Base-by-base conservation (phyloP, 2,888 invertebrate species). In the Habrosyne pyritoides region DNA sequence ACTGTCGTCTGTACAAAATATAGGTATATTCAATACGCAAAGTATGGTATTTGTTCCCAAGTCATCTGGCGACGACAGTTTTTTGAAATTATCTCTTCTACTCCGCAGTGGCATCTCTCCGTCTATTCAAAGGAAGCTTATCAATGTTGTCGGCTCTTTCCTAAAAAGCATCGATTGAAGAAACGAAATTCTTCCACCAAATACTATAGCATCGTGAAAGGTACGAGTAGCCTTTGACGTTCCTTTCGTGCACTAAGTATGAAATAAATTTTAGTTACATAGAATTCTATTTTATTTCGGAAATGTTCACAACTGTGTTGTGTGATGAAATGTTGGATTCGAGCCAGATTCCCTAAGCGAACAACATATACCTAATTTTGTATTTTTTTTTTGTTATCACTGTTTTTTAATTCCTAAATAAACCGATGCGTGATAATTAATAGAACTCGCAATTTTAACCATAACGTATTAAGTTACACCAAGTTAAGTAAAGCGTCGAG, bases 61-160 rank as follows among this genome's bases (percentile, higher is more conserved):
- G 33, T n/a, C 28, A 28, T 28, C 42, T 42, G 42, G 14, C 8
- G 42, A 36, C 14, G 36, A 18, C 14, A 42, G 42, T 2, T 42
- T 42, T 42, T 18, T 8, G 1, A 42, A 18, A 2, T 18, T 6
- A 36, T 36, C 18, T 42, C 18, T 42, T 8, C 50, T 63, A 60
- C 57, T 61, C 62, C 53, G 21, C 48, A 12, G 26, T 49, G 55
- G 59, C 54, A 58, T 46, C 64, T 64, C 61, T 58, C 63, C 69
- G 59, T 53, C 47, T 58, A 53, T 52, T 64, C 68, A 70, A 72
- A 67, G 63, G 69, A 60, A 65, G 57, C 65, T 73, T 72, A 71
- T 72, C 72, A 64, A 60, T 56, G 63, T 53, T 47, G 54, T 71
- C 59, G 73, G 64, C 56, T 59, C 55, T 53, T 60, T 64, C 59